These are phyloP conservation scores for Protomyctophum bolini DNA, from an alignment of 2,113 vertebrate species.

Conservation along the genomic window DNA sequence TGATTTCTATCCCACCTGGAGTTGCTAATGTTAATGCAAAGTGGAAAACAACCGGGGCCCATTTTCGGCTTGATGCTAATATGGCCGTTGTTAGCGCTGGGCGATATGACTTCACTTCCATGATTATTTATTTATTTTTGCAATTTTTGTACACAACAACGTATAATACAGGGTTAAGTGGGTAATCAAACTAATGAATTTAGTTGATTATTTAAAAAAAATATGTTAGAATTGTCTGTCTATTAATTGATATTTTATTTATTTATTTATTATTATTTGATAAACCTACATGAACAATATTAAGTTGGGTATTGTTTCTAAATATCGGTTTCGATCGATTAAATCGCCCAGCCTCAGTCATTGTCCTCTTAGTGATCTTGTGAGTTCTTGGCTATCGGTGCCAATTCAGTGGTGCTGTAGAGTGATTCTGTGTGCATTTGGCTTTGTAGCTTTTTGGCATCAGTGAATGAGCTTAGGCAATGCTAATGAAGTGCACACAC, in stretches of 20 bases:
- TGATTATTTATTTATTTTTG: too few species aligned
- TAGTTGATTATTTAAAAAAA: too few species aligned
- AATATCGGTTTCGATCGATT: too few species aligned
- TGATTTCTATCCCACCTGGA: background rate
- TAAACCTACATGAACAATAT: too few species aligned
- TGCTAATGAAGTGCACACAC: background rate
- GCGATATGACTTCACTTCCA: too few species aligned
- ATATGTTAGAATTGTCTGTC: too few species aligned
- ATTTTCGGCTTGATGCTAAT: background rate
- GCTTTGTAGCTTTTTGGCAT: constrained; percentile 25
- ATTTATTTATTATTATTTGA: too few species aligned
- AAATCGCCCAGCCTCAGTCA: background rate
- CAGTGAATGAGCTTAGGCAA: constrained; percentile 1
- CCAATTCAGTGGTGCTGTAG: constrained; percentile 60
- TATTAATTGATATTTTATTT: too few species aligned
- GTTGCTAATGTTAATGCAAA: constrained; percentile 8
- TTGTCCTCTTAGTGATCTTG: background rate
- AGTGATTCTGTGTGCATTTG: constrained; percentile 41
- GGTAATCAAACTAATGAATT: too few species aligned
- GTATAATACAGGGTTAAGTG: too few species aligned
- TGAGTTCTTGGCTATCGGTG: background rate
- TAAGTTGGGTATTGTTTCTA: too few species aligned
- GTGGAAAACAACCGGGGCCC: constrained; percentile 8
- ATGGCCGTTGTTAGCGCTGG: background rate
- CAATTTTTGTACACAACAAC: too few species aligned